Conservation (phyloP, 2,797 vertebrate species). For the Sebastes iracundus region DNA sequence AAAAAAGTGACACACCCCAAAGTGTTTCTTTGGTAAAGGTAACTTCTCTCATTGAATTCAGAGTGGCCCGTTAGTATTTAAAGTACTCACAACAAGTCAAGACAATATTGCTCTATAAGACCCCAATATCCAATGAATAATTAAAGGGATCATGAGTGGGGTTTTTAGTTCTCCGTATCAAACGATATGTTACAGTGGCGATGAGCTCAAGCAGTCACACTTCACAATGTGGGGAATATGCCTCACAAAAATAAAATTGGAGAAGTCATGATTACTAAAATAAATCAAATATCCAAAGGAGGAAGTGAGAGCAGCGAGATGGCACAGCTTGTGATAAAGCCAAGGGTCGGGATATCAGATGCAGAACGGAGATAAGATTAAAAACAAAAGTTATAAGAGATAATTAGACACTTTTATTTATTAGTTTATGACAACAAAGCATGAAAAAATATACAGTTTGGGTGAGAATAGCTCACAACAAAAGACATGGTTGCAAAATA, state of each 20-base stretch:
- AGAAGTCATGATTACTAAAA: slow-evolving; percentile 3
- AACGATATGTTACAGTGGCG: neutral
- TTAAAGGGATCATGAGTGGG: neutral
- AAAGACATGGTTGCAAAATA: neutral
- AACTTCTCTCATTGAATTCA: neutral
- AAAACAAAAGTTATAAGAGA: neutral
- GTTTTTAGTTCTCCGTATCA: neutral
- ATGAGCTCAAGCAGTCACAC: neutral
- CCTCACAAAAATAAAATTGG: neutral
- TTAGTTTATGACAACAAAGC: neutral
- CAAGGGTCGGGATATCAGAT: neutral
- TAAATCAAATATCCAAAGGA: neutral
- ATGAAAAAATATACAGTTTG: neutral
- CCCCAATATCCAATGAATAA: neutral
- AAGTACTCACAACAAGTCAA: neutral
- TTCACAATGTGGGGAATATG: neutral
- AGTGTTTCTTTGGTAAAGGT: neutral
- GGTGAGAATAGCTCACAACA: neutral
- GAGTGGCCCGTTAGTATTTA: neutral
- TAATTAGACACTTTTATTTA: neutral
- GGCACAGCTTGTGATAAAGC: neutral
- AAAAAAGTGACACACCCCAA: neutral
- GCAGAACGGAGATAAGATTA: neutral
- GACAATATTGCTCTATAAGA: neutral
- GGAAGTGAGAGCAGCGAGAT: neutral